Conservation (phyloP, 1,140 invertebrate species). For the Parapsyche elsis region DNA sequence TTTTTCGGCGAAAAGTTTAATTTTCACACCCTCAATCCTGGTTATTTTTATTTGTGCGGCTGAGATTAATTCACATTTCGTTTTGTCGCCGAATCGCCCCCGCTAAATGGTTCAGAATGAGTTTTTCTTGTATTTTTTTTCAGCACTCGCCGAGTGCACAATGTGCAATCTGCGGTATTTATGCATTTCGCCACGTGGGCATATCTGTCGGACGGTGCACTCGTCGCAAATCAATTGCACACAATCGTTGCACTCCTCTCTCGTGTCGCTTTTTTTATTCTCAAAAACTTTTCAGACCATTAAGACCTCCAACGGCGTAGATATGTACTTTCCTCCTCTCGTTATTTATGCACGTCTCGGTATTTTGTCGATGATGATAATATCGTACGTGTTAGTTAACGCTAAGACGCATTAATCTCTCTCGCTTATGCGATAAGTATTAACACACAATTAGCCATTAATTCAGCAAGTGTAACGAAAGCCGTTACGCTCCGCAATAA, state of each 20-base stretch:
- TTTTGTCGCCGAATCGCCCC: no score
- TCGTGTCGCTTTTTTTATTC: constrained; percentile 17
- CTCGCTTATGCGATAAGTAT: no score
- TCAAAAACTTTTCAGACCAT: constrained; percentile 12
- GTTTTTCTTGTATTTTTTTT: neutral
- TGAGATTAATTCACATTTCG: no score
- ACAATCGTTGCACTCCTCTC: neutral
- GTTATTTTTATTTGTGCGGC: no score
- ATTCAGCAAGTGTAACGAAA: no score
- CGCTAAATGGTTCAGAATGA: neutral
- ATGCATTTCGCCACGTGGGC: constrained; percentile 4
- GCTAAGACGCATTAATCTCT: no score
- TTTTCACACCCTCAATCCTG: neutral
- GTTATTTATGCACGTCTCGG: no score
- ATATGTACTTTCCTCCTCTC: neutral
- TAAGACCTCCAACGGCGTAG: constrained; percentile 4
- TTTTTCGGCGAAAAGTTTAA: neutral
- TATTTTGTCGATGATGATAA: no score
- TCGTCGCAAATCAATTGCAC: constrained; percentile 16
- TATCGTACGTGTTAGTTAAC: no score
- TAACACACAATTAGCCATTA: no score
- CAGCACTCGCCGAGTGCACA: constrained; percentile 7
- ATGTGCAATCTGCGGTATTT: constrained; percentile 24
- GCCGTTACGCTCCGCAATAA: no score
- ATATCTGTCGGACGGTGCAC: constrained; percentile 17